A percentile compares a stretch with the other conserved stretches of the same genome.
Conservation (phyloP, 2,797 vertebrate species). For the Eurystomus glaucurus region DNA sequence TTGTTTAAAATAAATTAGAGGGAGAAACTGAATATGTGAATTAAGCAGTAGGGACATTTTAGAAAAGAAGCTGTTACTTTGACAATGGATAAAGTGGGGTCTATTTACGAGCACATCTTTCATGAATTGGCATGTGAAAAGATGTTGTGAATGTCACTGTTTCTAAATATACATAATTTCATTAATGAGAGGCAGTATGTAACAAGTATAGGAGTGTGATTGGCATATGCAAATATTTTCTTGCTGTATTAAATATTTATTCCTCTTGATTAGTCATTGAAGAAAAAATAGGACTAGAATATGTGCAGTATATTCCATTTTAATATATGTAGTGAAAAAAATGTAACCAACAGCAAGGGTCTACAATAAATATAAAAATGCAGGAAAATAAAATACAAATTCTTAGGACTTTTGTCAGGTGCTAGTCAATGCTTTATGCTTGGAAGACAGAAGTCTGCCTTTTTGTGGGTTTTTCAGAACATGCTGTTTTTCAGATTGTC, state of each 20-base stretch:
- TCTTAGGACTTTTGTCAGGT: neutral
- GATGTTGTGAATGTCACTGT: neutral
- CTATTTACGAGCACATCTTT: neutral
- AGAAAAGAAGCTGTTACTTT: neutral
- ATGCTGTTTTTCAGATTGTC: neutral
- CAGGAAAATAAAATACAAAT: neutral
- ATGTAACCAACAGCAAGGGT: neutral
- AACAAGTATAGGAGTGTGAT: neutral
- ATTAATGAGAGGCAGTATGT: neutral
- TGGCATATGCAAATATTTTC: slow-evolving; percentile 3
- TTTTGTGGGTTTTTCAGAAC: neutral
- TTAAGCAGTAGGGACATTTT: neutral
- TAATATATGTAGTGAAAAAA: neutral
- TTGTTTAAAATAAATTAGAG: neutral
- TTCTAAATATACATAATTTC: neutral
- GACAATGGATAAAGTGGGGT: neutral
- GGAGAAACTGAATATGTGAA: neutral
- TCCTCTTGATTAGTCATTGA: neutral
- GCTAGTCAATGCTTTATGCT: neutral
- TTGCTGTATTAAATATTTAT: neutral
- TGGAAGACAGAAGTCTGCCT: neutral
- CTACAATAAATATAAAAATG: neutral
- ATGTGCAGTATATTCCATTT: neutral
- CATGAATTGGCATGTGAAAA: neutral
- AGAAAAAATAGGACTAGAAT: neutral